Evolutionary conservation across 37 sponge, comb jelly and placozoan genomes (phyloP), one percentile per base, ranked within the genome.

Genomic region (Mnemiopsis leidyi): DNA sequence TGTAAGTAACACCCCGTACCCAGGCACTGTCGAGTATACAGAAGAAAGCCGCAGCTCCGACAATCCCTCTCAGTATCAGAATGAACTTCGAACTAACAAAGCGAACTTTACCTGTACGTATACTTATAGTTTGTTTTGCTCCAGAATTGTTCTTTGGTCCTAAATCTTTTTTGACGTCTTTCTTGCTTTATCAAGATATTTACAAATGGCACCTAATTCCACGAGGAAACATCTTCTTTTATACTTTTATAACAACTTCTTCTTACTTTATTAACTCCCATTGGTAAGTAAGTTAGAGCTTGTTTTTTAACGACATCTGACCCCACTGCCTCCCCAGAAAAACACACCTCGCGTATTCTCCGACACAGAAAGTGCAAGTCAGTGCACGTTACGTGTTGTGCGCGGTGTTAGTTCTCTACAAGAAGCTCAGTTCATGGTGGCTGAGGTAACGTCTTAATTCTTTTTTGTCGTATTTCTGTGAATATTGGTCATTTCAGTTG

Each of bases 261-360:
- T n/a, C n/a, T n/a, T n/a, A n/a, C n/a, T n/a, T n/a, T n/a, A n/a
- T n/a, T n/a, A n/a, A n/a, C n/a, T n/a, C n/a, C n/a, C n/a, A n/a
- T n/a, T n/a, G n/a, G n/a, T n/a, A n/a, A n/a, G n/a, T n/a, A n/a
- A n/a, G n/a, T n/a, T n/a, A n/a, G n/a, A n/a, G n/a, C n/a, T n/a
- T n/a, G n/a, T n/a, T n/a, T n/a, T n/a, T n/a, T n/a, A n/a, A n/a
- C n/a, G n/a, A n/a, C n/a, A n/a, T n/a, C n/a, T n/a, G n/a, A n/a
- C n/a, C n/a, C n/a, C n/a, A n/a, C n/a, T n/a, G n/a, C n/a, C n/a
- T 25, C 90, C 90, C 7, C 90, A 85, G 90, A 85, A 85, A 39
- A 85, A 85, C 90, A 85, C 90, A 0, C 90, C 90, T 0, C 90
- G 90, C n/a, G 90, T 85, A n/a, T 85, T 85, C 90, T 40, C 61